phyloP scores from a whole-genome alignment of 2,888 invertebrate genomes.

The Limnephilus lunatus region DNA sequence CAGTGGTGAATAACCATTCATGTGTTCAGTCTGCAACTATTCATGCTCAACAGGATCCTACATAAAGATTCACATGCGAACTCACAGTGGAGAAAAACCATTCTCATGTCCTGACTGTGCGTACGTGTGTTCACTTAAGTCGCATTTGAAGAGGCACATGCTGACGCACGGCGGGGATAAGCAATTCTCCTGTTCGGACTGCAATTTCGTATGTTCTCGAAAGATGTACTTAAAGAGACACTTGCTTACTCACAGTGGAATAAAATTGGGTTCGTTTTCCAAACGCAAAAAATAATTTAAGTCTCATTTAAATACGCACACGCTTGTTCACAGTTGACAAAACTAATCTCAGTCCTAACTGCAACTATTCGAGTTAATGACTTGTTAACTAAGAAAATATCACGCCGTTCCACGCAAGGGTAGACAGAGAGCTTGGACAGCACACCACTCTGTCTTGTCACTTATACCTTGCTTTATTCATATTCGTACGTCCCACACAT shows the following conservation, averaged over 20 bases:
- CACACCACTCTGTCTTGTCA: no score
- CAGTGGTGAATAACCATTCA: background rate
- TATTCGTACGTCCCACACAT: no score
- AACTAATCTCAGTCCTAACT: background rate
- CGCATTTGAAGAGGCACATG: background rate
- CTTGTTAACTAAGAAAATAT: no score
- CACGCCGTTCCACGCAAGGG: no score
- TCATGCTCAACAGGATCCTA: constrained; percentile 7
- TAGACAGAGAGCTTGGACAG: no score
- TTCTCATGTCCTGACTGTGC: constrained; percentile 24
- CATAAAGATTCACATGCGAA: constrained; percentile 25
- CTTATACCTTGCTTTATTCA: no score
- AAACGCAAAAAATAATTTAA: background rate
- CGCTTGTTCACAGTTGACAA: background rate
- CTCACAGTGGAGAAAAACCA: constrained; percentile 31
- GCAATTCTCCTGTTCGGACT: background rate
- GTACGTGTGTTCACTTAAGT: background rate
- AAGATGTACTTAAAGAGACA: constrained; percentile 16
- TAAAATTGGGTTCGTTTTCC: background rate
- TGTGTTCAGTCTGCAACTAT: background rate
- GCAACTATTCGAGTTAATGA: no score
- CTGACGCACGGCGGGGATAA: background rate
- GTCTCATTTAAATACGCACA: background rate
- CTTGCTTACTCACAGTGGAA: background rate
- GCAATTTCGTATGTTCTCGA: background rate